Conservation (phyloP, 1,140 invertebrate species). For the Hestina assimilis region DNA sequence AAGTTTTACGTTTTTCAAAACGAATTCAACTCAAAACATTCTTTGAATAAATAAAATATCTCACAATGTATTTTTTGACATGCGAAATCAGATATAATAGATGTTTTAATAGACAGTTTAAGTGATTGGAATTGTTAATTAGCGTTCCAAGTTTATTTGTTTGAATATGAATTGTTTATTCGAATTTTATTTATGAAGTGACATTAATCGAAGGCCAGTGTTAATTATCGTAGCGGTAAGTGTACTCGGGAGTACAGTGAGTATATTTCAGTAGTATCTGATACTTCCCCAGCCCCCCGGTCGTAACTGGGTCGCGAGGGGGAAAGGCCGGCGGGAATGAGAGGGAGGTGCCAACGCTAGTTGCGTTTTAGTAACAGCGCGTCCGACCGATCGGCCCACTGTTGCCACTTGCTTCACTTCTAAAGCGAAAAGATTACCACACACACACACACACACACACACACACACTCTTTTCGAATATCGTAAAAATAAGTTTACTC, state of each 20-base stretch:
- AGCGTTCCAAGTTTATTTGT: no score
- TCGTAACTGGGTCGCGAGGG: constrained; percentile 48
- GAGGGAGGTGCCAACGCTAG: constrained; percentile 38
- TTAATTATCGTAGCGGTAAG: constrained; percentile 37
- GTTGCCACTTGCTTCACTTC: constrained; percentile 42
- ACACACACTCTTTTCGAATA: constrained; percentile 17
- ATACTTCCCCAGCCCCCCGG: constrained; percentile 23
- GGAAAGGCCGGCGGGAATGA: constrained; percentile 16
- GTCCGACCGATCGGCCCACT: constrained; percentile 47
- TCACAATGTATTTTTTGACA: no score
- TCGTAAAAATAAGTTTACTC: constrained; percentile 68
- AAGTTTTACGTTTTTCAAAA: no score
- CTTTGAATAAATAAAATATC: no score
- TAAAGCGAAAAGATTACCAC: constrained; percentile 29
- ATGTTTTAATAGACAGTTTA: no score
- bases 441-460: no score
- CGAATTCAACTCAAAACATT: no score
- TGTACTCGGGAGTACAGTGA: constrained; percentile 32
- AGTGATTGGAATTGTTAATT: no score
- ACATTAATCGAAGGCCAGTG: constrained; percentile 31
- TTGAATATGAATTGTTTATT: no score
- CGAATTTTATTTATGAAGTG: no score
- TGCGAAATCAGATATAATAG: no score
- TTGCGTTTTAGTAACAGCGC: constrained; percentile 60
- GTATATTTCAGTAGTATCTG: constrained; percentile 37